These are phyloP conservation scores for Halocynthia aurantium DNA, from an alignment of 23 tunicate species.

Conservation along the genomic window DNA sequence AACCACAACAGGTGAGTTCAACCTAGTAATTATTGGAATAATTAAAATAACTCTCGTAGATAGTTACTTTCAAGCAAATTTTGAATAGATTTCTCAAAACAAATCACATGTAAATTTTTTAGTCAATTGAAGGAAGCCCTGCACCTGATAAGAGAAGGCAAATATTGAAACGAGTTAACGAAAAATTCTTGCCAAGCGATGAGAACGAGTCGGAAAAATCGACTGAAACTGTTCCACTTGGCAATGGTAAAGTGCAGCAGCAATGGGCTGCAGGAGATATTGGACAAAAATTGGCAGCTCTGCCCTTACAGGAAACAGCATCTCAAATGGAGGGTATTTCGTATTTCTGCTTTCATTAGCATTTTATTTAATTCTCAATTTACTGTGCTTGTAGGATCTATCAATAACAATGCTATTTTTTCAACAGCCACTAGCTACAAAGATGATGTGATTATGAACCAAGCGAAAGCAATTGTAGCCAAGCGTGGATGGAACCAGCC, in stretches of 20 bases:
- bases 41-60: no score
- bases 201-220: not conserved
- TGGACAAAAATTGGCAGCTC: constrained; percentile 30
- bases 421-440: not conserved
- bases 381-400: no score
- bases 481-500: constrained; percentile 52
- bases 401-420: not conserved
- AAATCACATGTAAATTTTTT: no score
- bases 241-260: not conserved
- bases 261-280: constrained; percentile 41
- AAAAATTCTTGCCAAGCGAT: constrained; percentile 8
- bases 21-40: no score
- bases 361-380: not conserved
- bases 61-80: no score
- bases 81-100: no score
- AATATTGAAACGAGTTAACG: constrained; percentile 22
- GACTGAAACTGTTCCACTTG: not conserved
- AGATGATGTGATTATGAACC: not conserved
- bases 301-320: constrained; percentile 58
- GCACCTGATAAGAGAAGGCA: constrained; percentile 5
- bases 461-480: not conserved
- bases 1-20: no score
- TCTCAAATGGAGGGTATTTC: constrained; percentile 45
- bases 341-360: not conserved
- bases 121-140: no score